Conservation (phyloP, 2,888 invertebrate species). For the Operophtera brumata region DNA sequence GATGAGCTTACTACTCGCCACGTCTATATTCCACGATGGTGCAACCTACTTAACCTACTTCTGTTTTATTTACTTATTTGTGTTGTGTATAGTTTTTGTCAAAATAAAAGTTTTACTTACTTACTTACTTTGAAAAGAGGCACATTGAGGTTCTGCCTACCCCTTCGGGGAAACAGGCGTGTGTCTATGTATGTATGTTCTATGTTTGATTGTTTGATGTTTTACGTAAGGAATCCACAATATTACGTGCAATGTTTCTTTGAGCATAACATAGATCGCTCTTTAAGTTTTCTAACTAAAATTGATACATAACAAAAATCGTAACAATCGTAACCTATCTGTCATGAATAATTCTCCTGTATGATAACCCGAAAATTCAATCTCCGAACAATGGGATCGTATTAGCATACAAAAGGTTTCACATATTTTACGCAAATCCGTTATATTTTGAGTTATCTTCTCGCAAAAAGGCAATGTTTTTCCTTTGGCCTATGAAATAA, state of each 20-base stretch:
- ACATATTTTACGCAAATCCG: slow-evolving; percentile 79
- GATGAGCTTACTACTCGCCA: too few species aligned
- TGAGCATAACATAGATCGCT: background rate
- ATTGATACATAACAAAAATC: slow-evolving; percentile 49
- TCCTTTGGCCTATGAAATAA: slow-evolving; percentile 67
- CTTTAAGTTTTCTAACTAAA: slow-evolving; percentile 14
- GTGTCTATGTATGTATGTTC: too few species aligned
- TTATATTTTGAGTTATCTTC: slow-evolving; percentile 77
- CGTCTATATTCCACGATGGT: too few species aligned
- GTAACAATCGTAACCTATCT: slow-evolving; percentile 63
- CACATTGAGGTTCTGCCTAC: too few species aligned
- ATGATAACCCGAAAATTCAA: slow-evolving; percentile 78
- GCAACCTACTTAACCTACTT: too few species aligned
- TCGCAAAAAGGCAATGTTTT: slow-evolving; percentile 68
- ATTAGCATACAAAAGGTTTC: slow-evolving; percentile 81
- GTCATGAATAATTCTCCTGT: slow-evolving; percentile 76
- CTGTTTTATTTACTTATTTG: too few species aligned
- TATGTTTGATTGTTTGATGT: too few species aligned
- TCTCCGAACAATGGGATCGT: slow-evolving; percentile 78
- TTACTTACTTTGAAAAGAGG: too few species aligned
- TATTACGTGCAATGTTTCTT: background rate
- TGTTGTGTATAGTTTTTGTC: too few species aligned
- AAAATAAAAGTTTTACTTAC: too few species aligned
- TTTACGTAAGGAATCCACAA: background rate
- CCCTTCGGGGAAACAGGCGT: too few species aligned